These are phyloP conservation scores for Rhopalosiphum maidis DNA, from an alignment of 1,140 invertebrate species.

Conservation along the genomic window DNA sequence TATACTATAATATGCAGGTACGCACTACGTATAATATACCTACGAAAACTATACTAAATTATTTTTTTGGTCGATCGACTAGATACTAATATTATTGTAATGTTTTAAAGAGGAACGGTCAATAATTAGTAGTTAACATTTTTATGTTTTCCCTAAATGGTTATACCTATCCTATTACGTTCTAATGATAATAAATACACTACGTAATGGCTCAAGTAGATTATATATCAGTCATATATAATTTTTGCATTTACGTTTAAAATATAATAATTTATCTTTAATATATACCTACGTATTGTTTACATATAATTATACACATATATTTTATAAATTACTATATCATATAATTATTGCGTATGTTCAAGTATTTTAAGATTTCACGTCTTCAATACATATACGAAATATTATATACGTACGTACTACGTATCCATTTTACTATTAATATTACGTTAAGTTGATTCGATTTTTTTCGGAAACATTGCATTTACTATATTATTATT, in stretches of 20 bases:
- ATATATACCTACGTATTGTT: too few species aligned
- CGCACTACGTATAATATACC: not conserved
- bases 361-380: too few species aligned
- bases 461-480: too few species aligned
- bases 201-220: not conserved
- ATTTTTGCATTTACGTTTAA: not conserved
- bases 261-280: too few species aligned
- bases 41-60: not conserved
- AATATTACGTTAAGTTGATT: too few species aligned
- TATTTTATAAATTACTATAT: too few species aligned
- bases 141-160: not conserved
- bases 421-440: too few species aligned
- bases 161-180: not conserved
- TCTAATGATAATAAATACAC: not conserved
- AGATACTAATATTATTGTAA: not conserved
- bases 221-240: not conserved
- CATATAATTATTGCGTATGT: too few species aligned
- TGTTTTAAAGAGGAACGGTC: not conserved
- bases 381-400: too few species aligned
- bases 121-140: not conserved
- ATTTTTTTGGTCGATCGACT: not conserved
- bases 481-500: too few species aligned
- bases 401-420: too few species aligned
- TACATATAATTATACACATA: too few species aligned
- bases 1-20: not conserved